Conservation (phyloP, 2,113 vertebrate species). For the Elephas maximus region DNA sequence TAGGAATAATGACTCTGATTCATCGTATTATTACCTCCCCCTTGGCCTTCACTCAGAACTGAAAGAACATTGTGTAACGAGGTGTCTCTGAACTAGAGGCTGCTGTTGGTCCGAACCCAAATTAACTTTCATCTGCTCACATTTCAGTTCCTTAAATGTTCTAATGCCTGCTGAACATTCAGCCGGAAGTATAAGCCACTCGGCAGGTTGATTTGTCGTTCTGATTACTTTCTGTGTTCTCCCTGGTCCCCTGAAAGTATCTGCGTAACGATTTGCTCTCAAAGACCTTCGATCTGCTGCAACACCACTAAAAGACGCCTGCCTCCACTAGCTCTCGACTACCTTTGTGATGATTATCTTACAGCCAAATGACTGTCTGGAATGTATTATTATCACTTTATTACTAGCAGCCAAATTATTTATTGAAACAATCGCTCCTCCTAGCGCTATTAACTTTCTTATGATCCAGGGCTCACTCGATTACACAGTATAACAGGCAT, state of each 20-base stretch:
- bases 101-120: background rate
- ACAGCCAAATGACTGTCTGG: background rate
- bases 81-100: background rate
- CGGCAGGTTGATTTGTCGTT: background rate
- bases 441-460: background rate
- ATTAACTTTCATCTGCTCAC: background rate
- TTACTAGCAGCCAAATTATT: background rate
- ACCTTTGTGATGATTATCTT: background rate
- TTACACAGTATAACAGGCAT: background rate
- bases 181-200: background rate
- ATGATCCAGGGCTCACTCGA: background rate
- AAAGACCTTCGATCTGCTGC: accelerated
- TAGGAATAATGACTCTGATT: background rate
- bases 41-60: background rate
- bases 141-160: background rate
- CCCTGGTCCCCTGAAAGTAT: background rate
- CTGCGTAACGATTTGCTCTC: background rate
- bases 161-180: background rate
- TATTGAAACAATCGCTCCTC: background rate
- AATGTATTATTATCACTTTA: background rate
- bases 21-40: background rate
- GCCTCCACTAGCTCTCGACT: accelerated
- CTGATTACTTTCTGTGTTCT: background rate
- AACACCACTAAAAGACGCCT: accelerated
- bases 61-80: background rate